Conservation (phyloP, 2,113 vertebrate genomes). For the Ciconia boyciana region DNA sequence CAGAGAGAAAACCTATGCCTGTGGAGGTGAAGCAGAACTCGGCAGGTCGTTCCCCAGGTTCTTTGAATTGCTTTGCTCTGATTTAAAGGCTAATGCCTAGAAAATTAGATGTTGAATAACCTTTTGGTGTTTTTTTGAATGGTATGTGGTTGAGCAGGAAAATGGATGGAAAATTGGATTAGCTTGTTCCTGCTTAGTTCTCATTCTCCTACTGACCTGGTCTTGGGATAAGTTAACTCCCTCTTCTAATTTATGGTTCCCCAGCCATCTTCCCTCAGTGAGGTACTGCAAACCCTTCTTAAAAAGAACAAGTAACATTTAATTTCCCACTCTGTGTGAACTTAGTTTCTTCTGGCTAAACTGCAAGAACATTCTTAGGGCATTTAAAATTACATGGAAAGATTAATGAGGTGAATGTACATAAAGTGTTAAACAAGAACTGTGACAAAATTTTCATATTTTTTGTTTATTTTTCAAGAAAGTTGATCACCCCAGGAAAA, state of each 20-base stretch:
- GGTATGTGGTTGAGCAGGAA: neutral
- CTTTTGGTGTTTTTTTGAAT: conserved; percentile 11
- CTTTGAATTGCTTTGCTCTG: neutral
- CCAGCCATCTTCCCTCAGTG: neutral
- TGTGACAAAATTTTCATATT: neutral
- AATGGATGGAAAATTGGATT: conserved; percentile 25
- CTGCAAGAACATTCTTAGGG: neutral
- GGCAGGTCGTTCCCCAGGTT: neutral
- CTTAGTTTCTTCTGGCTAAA: neutral
- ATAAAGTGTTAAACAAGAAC: neutral
- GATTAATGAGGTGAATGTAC: neutral
- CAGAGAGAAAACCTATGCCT: neutral
- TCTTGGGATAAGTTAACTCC: neutral
- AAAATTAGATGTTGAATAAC: neutral
- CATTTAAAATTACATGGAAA: neutral
- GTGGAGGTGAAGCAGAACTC: conserved; percentile 21
- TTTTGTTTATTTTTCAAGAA: neutral
- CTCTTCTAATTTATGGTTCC: neutral
- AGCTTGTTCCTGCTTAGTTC: neutral
- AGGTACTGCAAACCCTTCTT: neutral
- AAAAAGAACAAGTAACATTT: neutral
- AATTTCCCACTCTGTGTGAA: neutral
- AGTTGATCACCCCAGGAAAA: neutral
- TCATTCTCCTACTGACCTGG: conserved; percentile 1
- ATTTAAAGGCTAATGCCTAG: conserved; percentile 38